phyloP scores from a whole-genome alignment of 2,113 vertebrate species.

The Peromyscus polionotus region DNA sequence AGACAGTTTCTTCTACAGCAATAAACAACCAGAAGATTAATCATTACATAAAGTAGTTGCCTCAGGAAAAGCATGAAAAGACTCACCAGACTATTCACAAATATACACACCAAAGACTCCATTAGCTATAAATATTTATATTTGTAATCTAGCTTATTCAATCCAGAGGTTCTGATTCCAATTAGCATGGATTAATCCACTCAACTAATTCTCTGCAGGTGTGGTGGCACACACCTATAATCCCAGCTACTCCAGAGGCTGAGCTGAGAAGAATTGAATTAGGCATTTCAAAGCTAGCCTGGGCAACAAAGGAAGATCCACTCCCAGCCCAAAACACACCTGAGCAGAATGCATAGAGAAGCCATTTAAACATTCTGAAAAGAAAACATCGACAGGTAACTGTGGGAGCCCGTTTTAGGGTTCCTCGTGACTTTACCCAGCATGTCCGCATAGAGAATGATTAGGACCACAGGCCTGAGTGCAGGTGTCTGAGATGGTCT shows the following conservation, averaged over 20 bases:
- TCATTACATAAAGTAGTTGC: slow-evolving; percentile 44
- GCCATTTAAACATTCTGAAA: not conserved
- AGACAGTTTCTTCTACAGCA: slow-evolving; percentile 36
- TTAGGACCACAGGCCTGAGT: no score
- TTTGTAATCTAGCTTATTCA: not conserved
- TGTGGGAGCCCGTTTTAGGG: not conserved
- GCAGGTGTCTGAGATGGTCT: no score
- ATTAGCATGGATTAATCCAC: not conserved
- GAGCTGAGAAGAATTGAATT: not conserved
- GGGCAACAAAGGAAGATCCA: not conserved
- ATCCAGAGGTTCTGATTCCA: not conserved
- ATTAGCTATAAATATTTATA: not conserved
- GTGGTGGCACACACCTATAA: not conserved
- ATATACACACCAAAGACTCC: slow-evolving; percentile 13
- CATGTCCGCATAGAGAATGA: no score
- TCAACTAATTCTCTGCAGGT: not conserved
- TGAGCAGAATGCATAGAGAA: not conserved
- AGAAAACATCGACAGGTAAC: not conserved
- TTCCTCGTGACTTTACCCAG: no score
- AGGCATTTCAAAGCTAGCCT: not conserved
- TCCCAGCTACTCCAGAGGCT: not conserved
- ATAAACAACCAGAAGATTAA: slow-evolving; percentile 35
- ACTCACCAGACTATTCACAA: not conserved
- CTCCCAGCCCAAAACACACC: not conserved
- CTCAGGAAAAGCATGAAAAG: slow-evolving; percentile 51